Percentiles rank a stretch among this genome's conserved stretches.
Evolutionary conservation across 1,140 invertebrate species (phyloP).

Genomic region (Rhagoletis pomonella): DNA sequence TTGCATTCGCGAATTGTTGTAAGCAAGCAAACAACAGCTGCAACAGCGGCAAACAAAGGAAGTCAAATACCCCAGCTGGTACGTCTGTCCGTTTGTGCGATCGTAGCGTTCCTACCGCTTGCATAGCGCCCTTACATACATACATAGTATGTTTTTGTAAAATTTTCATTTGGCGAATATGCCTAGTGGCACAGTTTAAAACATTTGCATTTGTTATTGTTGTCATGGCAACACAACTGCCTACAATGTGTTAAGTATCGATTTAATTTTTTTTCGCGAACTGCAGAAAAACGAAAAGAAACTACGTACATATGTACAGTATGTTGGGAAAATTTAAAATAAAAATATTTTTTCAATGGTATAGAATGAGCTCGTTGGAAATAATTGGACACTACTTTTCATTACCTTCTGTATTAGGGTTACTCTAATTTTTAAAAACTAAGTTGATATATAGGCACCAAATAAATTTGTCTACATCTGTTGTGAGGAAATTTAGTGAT

Average conservation of each 20-base stretch:
- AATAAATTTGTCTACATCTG: too few species aligned
- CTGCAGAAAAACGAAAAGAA: neutral
- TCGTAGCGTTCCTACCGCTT: neutral
- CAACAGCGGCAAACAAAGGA: slow-evolving; percentile 46
- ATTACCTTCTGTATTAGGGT: too few species aligned
- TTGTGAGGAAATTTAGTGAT: too few species aligned
- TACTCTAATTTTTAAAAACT: too few species aligned
- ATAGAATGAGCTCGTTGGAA: too few species aligned
- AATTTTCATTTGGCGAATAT: slow-evolving; percentile 40
- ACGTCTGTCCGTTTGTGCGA: neutral
- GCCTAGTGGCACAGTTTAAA: slow-evolving; percentile 50
- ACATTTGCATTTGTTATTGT: neutral
- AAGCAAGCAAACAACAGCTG: slow-evolving; percentile 50
- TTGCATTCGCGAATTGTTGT: slow-evolving; percentile 17
- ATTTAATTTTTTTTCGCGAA: slow-evolving; percentile 12
- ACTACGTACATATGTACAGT: neutral
- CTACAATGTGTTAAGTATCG: slow-evolving; percentile 22
- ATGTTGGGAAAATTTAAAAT: too few species aligned
- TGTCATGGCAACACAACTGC: slow-evolving; percentile 7
- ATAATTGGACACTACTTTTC: too few species aligned
- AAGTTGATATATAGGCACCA: too few species aligned
- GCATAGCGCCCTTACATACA: neutral
- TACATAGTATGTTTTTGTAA: slow-evolving; percentile 2
- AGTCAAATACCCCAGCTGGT: slow-evolving; percentile 24
- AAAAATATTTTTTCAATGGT: too few species aligned